phyloP scores from a whole-genome alignment of 1,140 invertebrate species.

The Hermatobates lingyangjiaoensis region DNA sequence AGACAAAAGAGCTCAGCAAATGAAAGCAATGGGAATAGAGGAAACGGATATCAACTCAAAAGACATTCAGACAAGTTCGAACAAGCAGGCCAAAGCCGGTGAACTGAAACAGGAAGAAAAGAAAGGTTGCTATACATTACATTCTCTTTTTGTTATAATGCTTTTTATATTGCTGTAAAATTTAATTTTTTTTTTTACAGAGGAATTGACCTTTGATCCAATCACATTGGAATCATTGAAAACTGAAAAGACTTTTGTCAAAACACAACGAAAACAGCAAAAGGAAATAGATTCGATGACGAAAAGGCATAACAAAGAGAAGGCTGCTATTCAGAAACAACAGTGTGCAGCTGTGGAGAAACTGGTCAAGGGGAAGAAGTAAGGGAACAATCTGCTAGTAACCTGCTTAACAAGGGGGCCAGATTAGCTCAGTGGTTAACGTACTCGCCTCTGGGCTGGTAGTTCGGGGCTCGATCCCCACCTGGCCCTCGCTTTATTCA shows the following conservation, averaged over 20 bases:
- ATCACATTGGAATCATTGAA: conserved; percentile 79
- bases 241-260: conserved; percentile 83
- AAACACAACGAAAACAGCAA: conserved; percentile 87
- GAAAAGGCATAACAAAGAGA: conserved; percentile 88
- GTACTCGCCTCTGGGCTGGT: too few species aligned
- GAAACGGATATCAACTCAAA: conserved; percentile 42
- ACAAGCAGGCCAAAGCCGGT: conserved; percentile 34
- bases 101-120: conserved; percentile 41
- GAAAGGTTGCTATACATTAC: conserved; percentile 27
- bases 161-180: not conserved
- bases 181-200: conserved; percentile 18
- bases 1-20: conserved; percentile 73
- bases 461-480: too few species aligned
- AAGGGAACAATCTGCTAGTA: too few species aligned
- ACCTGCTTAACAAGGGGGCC: too few species aligned
- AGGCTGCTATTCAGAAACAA: conserved; percentile 72
- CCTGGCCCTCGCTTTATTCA: too few species aligned
- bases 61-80: conserved; percentile 25
- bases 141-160: not conserved
- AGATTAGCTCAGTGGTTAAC: too few species aligned
- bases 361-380: conserved; percentile 82
- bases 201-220: conserved; percentile 66
- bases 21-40: conserved; percentile 87
- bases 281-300: conserved; percentile 84
- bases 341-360: conserved; percentile 93